Evolutionary conservation across 2,113 vertebrate genomes (phyloP), one percentile per base, ranked within the genome.

Genomic region (Lampris incognitus): DNA sequence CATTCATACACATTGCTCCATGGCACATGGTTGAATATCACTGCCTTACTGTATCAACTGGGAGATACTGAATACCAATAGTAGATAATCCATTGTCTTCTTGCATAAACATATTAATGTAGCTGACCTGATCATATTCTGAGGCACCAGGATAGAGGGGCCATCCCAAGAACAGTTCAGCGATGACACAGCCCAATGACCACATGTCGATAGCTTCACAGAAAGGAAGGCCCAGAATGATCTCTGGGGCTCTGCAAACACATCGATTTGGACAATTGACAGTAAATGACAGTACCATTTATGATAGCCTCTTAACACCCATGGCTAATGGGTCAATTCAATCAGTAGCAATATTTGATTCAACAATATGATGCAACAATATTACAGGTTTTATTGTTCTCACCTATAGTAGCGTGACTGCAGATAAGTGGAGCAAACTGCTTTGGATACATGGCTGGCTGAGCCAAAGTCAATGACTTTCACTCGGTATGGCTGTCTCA

Each of bases 191-290:
- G 72, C 98, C 98, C 92, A 99, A 65, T 0, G 98, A 99, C 98
- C 98, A 99, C 98, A 99, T 99, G 91, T 99, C 97, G 84, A 99
- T 99, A 51, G 97, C 98, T 91, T 99, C 98, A 65, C 97, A 98
- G 94, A 99, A 99, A 0, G 97, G 97, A 51, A 99, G 93, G 3
- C 97, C 98, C 90, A 99, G 95, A 11, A 99, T 97, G 85, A 99
- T 99, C 93, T 99, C 98, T 38, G 98, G 98, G 76, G 98, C 97
- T 87, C 97, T 99, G 91, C 68, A 76, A 4, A 69, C 61, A 69
- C 66, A 64, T 55, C 51, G 42, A 0, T 41, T 7, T 41, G 0
- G 3, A 1, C 6, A 36, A 11, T 39, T 5, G 13, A 41, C 24
- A 42, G 37, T 40, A 10, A 5, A 72, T 11, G 1, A 38, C 44